Evolutionary conservation across 1,140 invertebrate genomes (phyloP).

Genomic region (Panagrolaimus sp.): DNA sequence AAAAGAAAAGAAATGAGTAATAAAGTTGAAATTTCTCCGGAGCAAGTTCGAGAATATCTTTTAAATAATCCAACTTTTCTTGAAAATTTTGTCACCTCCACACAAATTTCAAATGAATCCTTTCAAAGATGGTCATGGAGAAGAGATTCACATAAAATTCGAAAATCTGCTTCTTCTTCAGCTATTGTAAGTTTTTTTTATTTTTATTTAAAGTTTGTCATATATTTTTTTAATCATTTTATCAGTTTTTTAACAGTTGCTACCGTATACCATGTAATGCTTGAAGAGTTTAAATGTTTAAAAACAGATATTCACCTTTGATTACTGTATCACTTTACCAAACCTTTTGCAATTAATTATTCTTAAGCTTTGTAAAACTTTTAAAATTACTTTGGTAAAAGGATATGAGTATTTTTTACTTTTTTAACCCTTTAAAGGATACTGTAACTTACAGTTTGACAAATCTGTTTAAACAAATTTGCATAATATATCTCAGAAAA

Average conservation of each 20-base stretch:
- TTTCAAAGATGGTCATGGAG: slow-evolving; percentile 48
- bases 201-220: slow-evolving; percentile 17
- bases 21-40: slow-evolving; percentile 29
- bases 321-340: too few species aligned
- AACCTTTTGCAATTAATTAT: too few species aligned
- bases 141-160: slow-evolving; percentile 22
- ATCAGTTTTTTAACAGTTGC: neutral
- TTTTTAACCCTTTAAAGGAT: too few species aligned
- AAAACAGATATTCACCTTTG: too few species aligned
- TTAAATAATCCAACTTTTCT: slow-evolving; percentile 41
- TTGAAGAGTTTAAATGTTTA: too few species aligned
- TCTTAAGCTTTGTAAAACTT: too few species aligned
- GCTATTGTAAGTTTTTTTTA: neutral
- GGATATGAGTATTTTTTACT: too few species aligned
- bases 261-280: neutral
- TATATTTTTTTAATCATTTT: neutral
- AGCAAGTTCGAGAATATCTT: slow-evolving; percentile 44
- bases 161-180: neutral
- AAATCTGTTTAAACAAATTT: too few species aligned
- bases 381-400: too few species aligned
- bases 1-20: too few species aligned
- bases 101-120: slow-evolving; percentile 43
- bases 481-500: too few species aligned
- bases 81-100: slow-evolving; percentile 41
- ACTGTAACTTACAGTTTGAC: too few species aligned